Conservation (phyloP, 2,113 vertebrate genomes). For the Hoplias malabaricus region DNA sequence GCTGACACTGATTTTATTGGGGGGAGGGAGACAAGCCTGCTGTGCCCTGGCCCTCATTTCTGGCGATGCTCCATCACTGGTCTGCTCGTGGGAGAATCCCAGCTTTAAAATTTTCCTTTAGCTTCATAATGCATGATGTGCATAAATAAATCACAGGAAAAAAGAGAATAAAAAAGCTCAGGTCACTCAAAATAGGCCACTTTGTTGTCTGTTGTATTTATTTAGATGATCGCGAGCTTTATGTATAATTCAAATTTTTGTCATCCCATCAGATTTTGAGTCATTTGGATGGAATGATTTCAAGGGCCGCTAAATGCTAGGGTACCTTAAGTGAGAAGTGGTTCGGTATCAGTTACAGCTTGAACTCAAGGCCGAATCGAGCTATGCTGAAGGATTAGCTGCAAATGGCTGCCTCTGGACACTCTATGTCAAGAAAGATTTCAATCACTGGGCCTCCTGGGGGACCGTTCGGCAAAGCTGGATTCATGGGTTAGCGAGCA, state of each 20-base stretch:
- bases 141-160: background rate
- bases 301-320: background rate
- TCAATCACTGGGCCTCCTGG: background rate
- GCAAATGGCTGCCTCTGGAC: background rate
- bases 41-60: background rate
- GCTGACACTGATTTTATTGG: constrained; percentile 12
- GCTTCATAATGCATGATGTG: background rate
- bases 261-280: background rate
- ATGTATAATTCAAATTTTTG: background rate
- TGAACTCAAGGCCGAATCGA: background rate
- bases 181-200: background rate
- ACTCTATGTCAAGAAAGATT: background rate
- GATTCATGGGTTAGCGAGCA: background rate
- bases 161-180: background rate
- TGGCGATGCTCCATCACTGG: background rate
- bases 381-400: background rate
- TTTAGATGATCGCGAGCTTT: background rate
- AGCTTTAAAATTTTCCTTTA: background rate
- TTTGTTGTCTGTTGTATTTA: background rate
- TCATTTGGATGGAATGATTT: background rate
- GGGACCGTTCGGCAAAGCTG: background rate
- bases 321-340: background rate
- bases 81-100: background rate
- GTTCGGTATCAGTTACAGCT: background rate
- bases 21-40: background rate